phyloP scores from a whole-genome alignment of 2,888 invertebrate species.

The Girardia tigrina region DNA sequence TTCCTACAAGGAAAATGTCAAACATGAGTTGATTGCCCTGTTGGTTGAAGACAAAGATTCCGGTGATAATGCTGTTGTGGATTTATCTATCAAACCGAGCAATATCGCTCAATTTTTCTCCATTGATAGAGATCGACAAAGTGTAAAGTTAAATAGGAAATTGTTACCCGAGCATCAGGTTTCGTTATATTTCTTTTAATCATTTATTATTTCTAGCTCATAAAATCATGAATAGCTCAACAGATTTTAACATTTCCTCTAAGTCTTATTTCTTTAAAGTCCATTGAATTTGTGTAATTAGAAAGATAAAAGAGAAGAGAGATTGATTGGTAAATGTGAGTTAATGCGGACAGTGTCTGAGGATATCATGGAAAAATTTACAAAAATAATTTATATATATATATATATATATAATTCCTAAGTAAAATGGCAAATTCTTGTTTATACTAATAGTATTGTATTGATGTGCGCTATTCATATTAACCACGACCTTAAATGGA shows the following conservation, averaged over 20 bases:
- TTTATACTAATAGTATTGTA: no score
- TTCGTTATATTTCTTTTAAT: not conserved
- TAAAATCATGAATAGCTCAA: not conserved
- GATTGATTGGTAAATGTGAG: no score
- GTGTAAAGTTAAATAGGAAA: slow-evolving; percentile 23
- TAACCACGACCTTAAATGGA: no score
- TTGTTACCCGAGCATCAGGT: not conserved
- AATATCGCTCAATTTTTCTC: not conserved
- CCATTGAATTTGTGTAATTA: no score
- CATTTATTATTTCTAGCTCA: not conserved
- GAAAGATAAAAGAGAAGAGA: no score
- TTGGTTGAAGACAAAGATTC: slow-evolving; percentile 19
- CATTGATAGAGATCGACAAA: slow-evolving; percentile 19
- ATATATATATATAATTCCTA: no score
- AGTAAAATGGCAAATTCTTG: no score
- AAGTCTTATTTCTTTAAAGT: no score
- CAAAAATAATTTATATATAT: no score
- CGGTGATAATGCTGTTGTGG: slow-evolving; percentile 3
- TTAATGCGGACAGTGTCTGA: no score
- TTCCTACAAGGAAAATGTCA: slow-evolving; percentile 18
- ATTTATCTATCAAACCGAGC: slow-evolving; percentile 3
- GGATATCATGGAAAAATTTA: no score
- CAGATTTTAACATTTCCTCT: not conserved
- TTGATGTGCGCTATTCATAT: no score
- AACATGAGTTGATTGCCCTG: slow-evolving; percentile 11